Evolutionary conservation across 2,113 vertebrate genomes (phyloP), one percentile per base, ranked within the genome.

Genomic region (Lathamus discolor): DNA sequence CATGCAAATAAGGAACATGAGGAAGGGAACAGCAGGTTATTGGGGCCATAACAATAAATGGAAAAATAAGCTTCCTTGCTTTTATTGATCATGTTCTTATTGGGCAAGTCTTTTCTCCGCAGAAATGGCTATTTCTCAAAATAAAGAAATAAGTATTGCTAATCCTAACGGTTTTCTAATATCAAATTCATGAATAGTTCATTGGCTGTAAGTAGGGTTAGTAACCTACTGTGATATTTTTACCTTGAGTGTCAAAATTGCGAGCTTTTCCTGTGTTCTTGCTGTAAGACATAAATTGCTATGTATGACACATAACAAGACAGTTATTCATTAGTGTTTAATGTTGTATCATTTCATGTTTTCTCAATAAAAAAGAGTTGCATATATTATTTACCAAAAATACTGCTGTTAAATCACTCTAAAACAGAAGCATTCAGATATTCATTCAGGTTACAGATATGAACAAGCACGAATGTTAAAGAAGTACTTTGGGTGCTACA

Each of bases 251-350:
- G 41, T n/a, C 23, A 31, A 83, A 94, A 64, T 91, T 74, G 79
- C 48, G 55, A 72, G 35, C 11, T 84, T 96, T 91, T 94, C 51
- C 67, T 14, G 3, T 69, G 52, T 89, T 49, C 64, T 91, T 87
- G 39, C 51, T 72, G 37, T 72, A 55, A 86, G 68, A 93, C 63
- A 95, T 63, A 79, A 75, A 82, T 80, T 86, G 75, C 37, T 69
- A 93, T 48, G 0, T 77, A 68, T 85, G 77, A 92, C 82, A 91
- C 54, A 85, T 74, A 94, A 81, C 79, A 86, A 79, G 72, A 77
- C 61, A 93, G 43, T 64, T 85, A 92, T 93, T 86, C 13, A 10
- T 81, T 93, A 95, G 64, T 95, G 52, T 39, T 93, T 88, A 82
- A 39, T 73, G 74, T 74, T 69, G 54, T 59, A 78, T 67, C 14